A percentile compares a stretch with the other conserved stretches of the same genome.
These are phyloP conservation scores for Autographa gamma DNA, from an alignment of 2,888 invertebrate species.

Conservation along the genomic window DNA sequence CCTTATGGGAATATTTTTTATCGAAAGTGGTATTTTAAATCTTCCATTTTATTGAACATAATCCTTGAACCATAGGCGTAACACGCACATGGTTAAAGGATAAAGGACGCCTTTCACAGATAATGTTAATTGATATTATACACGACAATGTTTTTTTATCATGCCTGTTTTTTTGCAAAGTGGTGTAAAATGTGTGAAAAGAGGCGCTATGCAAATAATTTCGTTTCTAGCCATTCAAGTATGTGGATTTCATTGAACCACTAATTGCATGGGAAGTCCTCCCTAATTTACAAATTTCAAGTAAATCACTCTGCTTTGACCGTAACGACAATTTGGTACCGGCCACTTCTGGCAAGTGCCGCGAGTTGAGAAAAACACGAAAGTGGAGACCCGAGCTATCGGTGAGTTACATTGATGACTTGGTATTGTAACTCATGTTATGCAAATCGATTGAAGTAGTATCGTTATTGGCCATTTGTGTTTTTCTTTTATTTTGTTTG, in stretches of 20 bases:
- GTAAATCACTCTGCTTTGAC: conserved; percentile 31
- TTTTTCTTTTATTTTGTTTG: not conserved
- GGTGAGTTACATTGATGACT: conserved; percentile 24
- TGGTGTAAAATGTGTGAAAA: conserved; percentile 23
- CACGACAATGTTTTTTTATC: too few relatives aligned
- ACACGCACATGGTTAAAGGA: too few relatives aligned
- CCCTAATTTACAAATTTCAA: not conserved
- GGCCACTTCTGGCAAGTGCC: conserved; percentile 27
- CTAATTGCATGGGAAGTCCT: conserved; percentile 12
- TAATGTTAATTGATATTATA: too few relatives aligned
- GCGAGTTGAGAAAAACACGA: conserved; percentile 7
- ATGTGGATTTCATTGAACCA: conserved; percentile 31
- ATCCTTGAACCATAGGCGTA: too few relatives aligned
- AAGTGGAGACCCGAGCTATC: conserved; percentile 22
- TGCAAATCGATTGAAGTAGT: not conserved
- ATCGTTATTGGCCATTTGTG: not conserved
- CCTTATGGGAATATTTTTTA: too few relatives aligned
- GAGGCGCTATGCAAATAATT: conserved; percentile 26
- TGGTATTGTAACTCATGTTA: not conserved
- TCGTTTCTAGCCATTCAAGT: conserved; percentile 43
- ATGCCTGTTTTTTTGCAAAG: not conserved
- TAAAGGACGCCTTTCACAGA: too few relatives aligned
- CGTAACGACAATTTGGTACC: conserved; percentile 29
- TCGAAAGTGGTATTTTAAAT: too few relatives aligned
- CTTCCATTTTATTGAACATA: too few relatives aligned